phyloP scores from a whole-genome alignment of 2,888 invertebrate species.

The Watsonalla cultraria region DNA sequence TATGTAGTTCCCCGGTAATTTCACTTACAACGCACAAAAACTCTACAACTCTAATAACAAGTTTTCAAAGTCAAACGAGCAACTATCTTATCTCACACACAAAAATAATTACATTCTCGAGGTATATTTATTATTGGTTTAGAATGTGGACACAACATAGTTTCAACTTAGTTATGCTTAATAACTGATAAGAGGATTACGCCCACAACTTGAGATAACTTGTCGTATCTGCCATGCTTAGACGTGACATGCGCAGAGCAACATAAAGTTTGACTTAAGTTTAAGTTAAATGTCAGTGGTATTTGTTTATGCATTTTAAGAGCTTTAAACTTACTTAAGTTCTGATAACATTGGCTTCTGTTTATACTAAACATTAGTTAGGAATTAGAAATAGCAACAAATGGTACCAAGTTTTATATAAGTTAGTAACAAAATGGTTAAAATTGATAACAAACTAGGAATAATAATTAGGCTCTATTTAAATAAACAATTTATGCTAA shows the following conservation, averaged over 20 bases:
- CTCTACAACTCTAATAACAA: background rate
- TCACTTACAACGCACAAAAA: background rate
- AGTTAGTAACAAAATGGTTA: too few species aligned
- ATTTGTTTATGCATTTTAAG: background rate
- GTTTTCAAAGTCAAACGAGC: background rate
- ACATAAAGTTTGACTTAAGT: background rate
- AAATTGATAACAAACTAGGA: too few species aligned
- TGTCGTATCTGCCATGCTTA: conserved; percentile 1
- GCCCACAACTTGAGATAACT: conserved; percentile 1
- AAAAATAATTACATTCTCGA: background rate
- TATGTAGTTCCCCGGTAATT: too few species aligned
- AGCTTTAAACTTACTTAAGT: background rate
- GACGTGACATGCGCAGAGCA: conserved; percentile 1
- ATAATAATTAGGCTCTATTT: too few species aligned
- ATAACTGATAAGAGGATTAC: background rate
- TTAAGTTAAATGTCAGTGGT: background rate
- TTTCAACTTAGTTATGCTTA: background rate
- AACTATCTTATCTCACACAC: background rate
- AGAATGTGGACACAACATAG: background rate
- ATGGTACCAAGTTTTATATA: too few species aligned
- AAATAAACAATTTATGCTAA: background rate
- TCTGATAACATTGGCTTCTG: background rate
- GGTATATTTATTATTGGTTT: background rate
- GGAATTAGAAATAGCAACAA: too few species aligned
- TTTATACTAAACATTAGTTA: too few species aligned